A percentile compares a stretch with the other conserved stretches of the same genome.
Evolutionary conservation across 2,888 invertebrate genomes (phyloP).

Genomic region (Heteromurus nitidus): DNA sequence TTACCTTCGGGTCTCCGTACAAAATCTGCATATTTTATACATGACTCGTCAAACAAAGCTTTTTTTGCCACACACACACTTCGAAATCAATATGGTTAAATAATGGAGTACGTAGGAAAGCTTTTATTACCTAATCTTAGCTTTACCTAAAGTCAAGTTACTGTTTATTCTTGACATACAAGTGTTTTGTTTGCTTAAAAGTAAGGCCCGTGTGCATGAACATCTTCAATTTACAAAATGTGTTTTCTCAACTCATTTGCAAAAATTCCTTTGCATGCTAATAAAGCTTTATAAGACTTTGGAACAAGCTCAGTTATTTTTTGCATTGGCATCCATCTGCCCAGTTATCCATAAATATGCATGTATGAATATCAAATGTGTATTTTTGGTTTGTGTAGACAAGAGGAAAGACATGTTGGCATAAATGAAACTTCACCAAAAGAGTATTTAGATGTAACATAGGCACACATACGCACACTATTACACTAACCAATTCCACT

Average conservation of each 20-base stretch:
- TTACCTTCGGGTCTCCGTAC: not conserved
- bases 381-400: too few species aligned
- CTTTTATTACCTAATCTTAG: not conserved
- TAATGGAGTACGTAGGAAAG: not conserved
- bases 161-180: constrained; percentile 24
- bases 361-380: constrained; percentile 17
- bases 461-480: not conserved
- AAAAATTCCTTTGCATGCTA: not conserved
- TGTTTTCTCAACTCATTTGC: constrained; percentile 38
- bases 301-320: not conserved
- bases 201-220: not conserved
- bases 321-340: constrained; percentile 20
- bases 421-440: too few species aligned
- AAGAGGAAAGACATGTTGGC: not conserved
- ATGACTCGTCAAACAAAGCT: constrained; percentile 10
- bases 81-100: too few species aligned
- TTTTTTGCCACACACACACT: too few species aligned
- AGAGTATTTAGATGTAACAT: not conserved
- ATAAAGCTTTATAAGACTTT: not conserved
- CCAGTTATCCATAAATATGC: constrained; percentile 9
- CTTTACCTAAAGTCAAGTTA: not conserved
- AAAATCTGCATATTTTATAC: constrained; percentile 29
- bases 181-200: constrained; percentile 10
- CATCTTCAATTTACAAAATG: not conserved
- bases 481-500: not conserved